A percentile compares a stretch with the other conserved stretches of the same genome.
These are phyloP conservation scores for Sapajus apella DNA, from an alignment of 2,113 vertebrate species.

Conservation along the genomic window DNA sequence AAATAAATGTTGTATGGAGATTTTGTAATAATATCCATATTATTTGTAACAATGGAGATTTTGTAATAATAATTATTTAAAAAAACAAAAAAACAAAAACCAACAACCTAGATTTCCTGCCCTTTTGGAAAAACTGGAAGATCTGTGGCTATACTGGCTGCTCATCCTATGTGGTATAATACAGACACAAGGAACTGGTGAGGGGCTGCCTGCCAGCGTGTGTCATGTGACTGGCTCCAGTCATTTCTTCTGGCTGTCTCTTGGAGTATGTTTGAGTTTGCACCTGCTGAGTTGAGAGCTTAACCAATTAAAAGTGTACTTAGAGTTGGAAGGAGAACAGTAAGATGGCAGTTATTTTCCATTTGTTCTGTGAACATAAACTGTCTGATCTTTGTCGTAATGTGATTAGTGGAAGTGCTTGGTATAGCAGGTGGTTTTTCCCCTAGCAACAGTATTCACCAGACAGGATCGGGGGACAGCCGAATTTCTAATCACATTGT, in stretches of 20 bases:
- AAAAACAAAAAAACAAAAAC: not conserved
- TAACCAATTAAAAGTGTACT: not conserved
- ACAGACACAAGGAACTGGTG: rapidly evolving
- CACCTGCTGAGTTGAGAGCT: not conserved
- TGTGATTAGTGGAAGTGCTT: not conserved
- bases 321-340: not conserved
- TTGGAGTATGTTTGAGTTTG: not conserved
- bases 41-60: not conserved
- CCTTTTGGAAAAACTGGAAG: not conserved
- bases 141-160: rapidly evolving
- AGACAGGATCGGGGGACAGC: not conserved
- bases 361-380: not conserved
- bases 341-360: not conserved
- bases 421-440: not conserved
- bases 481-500: not conserved
- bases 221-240: rapidly evolving
- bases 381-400: not conserved
- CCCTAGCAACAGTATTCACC: not conserved
- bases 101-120: not conserved
- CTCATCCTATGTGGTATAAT: rapidly evolving
- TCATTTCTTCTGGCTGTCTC: not conserved
- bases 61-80: not conserved
- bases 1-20: conserved; percentile 39
- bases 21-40: not conserved
- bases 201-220: rapidly evolving